Conservation (phyloP, 2,797 vertebrate genomes). For the Nannoperca australis region DNA sequence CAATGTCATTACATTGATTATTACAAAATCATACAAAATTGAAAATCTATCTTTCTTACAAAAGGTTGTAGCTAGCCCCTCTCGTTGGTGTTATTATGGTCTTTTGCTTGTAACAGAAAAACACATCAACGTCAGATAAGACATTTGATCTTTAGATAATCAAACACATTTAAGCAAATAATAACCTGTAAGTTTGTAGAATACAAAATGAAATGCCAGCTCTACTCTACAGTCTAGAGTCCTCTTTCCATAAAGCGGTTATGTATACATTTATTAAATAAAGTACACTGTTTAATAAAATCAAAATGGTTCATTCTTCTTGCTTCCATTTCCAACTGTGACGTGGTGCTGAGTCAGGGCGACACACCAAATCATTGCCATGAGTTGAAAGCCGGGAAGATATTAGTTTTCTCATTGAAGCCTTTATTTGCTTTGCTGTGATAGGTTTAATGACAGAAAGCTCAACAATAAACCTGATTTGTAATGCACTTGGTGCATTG, state of each 20-base stretch:
- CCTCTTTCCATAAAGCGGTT: not conserved
- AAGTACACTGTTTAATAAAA: conserved; percentile 20
- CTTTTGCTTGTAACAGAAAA: not conserved
- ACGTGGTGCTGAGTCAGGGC: conserved; percentile 58
- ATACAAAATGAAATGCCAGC: not conserved
- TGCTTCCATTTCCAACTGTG: conserved; percentile 19
- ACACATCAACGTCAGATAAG: not conserved
- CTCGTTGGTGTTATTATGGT: no score
- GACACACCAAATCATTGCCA: conserved; percentile 45
- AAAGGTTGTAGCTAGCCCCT: not conserved
- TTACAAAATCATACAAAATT: not conserved
- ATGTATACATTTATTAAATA: not conserved
- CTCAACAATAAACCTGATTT: conserved; percentile 73
- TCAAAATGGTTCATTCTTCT: conserved; percentile 25
- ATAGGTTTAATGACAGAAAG: conserved; percentile 67
- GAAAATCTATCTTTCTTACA: no score
- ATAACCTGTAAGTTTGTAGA: not conserved
- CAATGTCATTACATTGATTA: not conserved
- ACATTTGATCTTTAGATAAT: not conserved
- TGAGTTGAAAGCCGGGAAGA: conserved; percentile 54
- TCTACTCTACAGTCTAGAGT: not conserved
- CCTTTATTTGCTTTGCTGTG: conserved; percentile 65
- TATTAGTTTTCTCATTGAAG: conserved; percentile 62
- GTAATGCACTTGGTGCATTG: conserved; percentile 44
- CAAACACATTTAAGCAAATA: not conserved